These are phyloP conservation scores for Gymnocypris eckloni DNA, from an alignment of 2,797 vertebrate genomes.

Conservation along the genomic window DNA sequence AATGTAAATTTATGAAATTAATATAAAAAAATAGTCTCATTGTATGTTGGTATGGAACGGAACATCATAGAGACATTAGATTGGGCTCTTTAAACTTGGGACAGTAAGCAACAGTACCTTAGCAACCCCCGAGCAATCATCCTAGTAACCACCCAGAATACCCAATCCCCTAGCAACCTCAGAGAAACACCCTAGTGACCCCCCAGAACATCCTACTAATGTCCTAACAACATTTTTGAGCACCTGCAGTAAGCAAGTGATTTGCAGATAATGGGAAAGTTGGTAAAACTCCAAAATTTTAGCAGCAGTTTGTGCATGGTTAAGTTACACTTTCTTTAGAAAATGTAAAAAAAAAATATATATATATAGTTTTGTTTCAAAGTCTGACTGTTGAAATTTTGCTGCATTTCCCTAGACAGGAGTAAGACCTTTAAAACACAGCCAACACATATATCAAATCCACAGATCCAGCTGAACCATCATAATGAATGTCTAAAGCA, in stretches of 20 bases:
- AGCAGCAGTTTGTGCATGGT: neutral
- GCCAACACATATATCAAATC: conserved; percentile 39
- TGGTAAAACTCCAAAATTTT: neutral
- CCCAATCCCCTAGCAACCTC: neutral
- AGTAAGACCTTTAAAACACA: conserved; percentile 32
- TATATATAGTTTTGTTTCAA: neutral
- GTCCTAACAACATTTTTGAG: neutral
- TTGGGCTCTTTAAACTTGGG: neutral
- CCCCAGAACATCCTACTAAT: neutral
- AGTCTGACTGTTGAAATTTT: conserved; percentile 18
- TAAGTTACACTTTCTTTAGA: neutral
- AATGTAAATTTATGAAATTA: too few relatives aligned
- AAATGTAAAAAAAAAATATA: conserved; percentile 20
- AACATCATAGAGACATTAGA: neutral
- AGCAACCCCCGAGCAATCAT: neutral
- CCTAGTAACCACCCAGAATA: neutral
- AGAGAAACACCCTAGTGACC: neutral
- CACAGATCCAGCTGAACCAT: conserved; percentile 27
- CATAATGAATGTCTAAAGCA: conserved; percentile 31
- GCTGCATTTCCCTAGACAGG: conserved; percentile 24
- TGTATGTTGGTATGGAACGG: neutral
- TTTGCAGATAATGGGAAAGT: neutral
- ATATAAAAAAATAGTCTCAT: too few relatives aligned
- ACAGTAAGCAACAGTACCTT: neutral
- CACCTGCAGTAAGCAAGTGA: neutral